These are phyloP conservation scores for Equus przewalskii DNA, from an alignment of 2,113 vertebrate species.

Conservation along the genomic window DNA sequence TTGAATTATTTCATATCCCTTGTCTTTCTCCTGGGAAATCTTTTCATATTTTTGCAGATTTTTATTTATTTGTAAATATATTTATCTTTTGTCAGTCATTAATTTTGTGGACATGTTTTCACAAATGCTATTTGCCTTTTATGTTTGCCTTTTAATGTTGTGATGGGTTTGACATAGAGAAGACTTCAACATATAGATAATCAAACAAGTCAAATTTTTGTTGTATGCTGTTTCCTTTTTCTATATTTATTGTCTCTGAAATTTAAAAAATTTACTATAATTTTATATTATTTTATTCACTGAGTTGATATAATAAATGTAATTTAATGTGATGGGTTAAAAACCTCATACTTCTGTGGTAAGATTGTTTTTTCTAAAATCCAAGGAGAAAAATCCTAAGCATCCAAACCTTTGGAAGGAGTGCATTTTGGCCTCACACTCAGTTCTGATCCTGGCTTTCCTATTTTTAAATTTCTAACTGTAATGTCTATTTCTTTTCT, in stretches of 20 bases:
- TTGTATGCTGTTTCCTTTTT: not conserved
- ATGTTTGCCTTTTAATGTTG: not conserved
- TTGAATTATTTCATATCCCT: not conserved
- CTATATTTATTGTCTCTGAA: not conserved
- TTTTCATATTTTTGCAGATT: constrained; percentile 6
- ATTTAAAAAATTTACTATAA: not conserved
- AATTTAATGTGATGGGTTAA: not conserved
- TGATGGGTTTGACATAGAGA: not conserved
- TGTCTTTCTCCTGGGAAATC: not conserved
- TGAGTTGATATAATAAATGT: not conserved
- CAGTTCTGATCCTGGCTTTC: not conserved
- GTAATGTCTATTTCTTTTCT: not conserved
- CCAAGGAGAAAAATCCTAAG: not conserved
- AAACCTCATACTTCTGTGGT: not conserved
- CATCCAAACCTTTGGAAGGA: not conserved
- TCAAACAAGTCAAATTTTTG: not conserved
- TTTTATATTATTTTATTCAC: not conserved
- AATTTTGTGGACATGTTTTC: not conserved
- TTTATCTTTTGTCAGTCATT: not conserved
- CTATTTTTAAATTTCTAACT: not conserved
- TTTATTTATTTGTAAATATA: not conserved
- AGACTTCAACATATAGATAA: not conserved
- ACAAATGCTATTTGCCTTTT: constrained; percentile 22
- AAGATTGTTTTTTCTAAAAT: not conserved
- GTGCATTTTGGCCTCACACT: not conserved